Evolutionary conservation across 1,140 invertebrate species (phyloP).

Genomic region (Bombus terrestris): DNA sequence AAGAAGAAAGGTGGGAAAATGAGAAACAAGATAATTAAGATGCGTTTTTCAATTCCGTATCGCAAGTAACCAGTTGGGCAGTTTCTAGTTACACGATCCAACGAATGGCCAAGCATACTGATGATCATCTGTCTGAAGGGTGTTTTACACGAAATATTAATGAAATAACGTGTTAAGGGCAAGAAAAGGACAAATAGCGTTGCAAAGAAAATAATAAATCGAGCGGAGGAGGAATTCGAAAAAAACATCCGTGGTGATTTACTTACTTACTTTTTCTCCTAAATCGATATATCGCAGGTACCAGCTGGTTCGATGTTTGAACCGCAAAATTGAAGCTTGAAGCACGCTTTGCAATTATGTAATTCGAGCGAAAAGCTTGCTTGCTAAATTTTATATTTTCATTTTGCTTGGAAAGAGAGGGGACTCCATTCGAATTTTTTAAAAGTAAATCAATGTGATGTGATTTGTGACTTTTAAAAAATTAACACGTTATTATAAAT

Average conservation of each 20-base stretch:
- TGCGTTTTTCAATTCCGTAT: neutral
- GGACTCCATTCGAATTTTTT: neutral
- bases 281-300: neutral
- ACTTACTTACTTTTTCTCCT: neutral
- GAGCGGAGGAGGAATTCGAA: neutral
- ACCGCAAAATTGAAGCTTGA: neutral
- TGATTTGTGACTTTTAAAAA: no score
- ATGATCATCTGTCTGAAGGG: neutral
- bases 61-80: neutral
- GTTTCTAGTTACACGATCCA: neutral
- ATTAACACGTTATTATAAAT: neutral
- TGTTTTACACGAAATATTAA: conserved; percentile 14
- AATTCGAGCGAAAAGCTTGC: neutral
- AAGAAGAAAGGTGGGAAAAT: neutral
- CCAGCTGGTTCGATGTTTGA: neutral
- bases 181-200: neutral
- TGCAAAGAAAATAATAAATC: neutral
- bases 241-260: conserved; percentile 35
- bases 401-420: neutral
- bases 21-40: neutral
- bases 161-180: neutral
- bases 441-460: neutral
- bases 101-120: neutral
- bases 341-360: neutral
- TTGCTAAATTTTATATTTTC: neutral